These are phyloP conservation scores for Adrianichthys oophorus DNA, from an alignment of 2,797 vertebrate species.

Conservation along the genomic window DNA sequence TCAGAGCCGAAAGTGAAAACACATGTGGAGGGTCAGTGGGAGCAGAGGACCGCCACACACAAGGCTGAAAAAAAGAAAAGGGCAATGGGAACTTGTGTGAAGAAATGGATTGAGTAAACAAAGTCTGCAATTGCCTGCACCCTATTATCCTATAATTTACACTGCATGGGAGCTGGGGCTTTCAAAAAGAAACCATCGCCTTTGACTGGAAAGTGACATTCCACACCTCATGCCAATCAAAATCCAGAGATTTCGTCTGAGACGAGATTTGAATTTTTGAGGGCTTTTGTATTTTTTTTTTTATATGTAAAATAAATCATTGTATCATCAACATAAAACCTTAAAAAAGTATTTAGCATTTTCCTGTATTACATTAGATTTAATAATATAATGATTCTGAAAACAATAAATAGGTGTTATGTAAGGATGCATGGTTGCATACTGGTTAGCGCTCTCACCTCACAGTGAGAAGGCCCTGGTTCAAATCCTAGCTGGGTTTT, in stretches of 20 bases:
- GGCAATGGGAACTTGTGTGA: slow-evolving; percentile 94
- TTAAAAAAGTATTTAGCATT: slow-evolving; percentile 83
- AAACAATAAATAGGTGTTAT: slow-evolving; percentile 86
- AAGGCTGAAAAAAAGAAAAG: slow-evolving; percentile 85
- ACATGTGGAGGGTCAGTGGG: slow-evolving; percentile 98
- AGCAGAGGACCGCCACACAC: slow-evolving; percentile 98
- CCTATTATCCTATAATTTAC: slow-evolving; percentile 97
- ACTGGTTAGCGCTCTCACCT: no score
- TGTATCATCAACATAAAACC: slow-evolving; percentile 87
- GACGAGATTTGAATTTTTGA: slow-evolving; percentile 91
- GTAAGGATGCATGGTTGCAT: slow-evolving; percentile 69
- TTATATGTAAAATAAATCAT: slow-evolving; percentile 93
- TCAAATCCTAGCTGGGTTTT: no score
- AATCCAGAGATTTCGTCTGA: slow-evolving; percentile 75
- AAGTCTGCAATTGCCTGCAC: slow-evolving; percentile 92
- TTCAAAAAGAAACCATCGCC: slow-evolving; percentile 82
- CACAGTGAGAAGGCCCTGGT: no score
- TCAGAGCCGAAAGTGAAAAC: slow-evolving; percentile 99
- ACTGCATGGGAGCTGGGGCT: slow-evolving; percentile 88
- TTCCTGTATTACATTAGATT: slow-evolving; percentile 84
- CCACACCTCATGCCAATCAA: slow-evolving; percentile 86
- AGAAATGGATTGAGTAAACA: slow-evolving; percentile 99
- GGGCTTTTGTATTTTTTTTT: slow-evolving; percentile 96
- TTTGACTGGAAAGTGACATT: slow-evolving; percentile 77
- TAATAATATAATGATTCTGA: slow-evolving; percentile 93